These are phyloP conservation scores for Drosophila varians DNA, from an alignment of 1,140 invertebrate genomes.

Conservation along the genomic window DNA sequence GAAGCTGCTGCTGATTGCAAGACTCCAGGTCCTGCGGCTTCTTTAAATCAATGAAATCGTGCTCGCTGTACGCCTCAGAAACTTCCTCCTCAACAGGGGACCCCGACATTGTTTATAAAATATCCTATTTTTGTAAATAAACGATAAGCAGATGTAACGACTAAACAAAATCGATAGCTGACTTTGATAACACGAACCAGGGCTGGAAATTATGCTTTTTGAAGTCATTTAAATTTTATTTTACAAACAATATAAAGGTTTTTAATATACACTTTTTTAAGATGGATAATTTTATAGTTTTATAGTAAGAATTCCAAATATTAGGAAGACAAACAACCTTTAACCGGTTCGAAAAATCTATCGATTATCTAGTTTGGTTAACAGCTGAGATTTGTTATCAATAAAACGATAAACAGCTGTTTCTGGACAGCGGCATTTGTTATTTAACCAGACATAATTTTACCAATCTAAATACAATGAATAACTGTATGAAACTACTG, in stretches of 20 bases:
- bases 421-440: conserved; percentile 38
- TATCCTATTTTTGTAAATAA: conserved; percentile 1
- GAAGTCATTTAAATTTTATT: neutral
- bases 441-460: conserved; percentile 54
- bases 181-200: neutral
- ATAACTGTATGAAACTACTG: conserved; percentile 66
- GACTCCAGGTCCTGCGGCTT: conserved; percentile 36
- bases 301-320: neutral
- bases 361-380: neutral
- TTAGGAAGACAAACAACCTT: too few species aligned
- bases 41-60: conserved; percentile 63
- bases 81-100: conserved; percentile 1
- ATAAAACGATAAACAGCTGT: conserved; percentile 38
- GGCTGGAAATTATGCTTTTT: neutral
- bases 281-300: too few species aligned
- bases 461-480: conserved; percentile 50
- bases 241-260: neutral
- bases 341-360: too few species aligned
- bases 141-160: neutral
- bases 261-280: too few species aligned
- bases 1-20: conserved; percentile 41
- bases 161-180: neutral
- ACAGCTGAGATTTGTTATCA: too few species aligned
- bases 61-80: conserved; percentile 8
- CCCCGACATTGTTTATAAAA: conserved; percentile 27